These are phyloP conservation scores for Rhyzopertha dominica DNA, from an alignment of 1,140 invertebrate species.

Conservation along the genomic window DNA sequence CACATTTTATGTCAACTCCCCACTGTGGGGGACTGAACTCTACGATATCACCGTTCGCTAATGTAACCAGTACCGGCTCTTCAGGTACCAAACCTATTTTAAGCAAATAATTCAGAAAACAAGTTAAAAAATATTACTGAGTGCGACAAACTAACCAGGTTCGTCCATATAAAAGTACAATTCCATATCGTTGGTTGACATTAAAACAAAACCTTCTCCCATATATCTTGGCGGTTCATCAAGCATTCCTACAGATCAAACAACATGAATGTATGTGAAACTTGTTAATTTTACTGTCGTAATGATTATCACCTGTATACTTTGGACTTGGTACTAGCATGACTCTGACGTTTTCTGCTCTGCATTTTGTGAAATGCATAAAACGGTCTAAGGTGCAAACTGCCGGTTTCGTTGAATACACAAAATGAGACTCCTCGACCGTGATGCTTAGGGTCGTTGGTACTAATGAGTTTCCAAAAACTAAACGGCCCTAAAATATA, in stretches of 20 bases:
- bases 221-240: conserved; percentile 96
- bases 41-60: conserved; percentile 90
- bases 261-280: not conserved
- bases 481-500: conserved; percentile 76
- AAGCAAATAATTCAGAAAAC: conserved; percentile 9
- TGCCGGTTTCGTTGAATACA: conserved; percentile 93
- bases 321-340: conserved; percentile 91
- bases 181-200: conserved; percentile 92
- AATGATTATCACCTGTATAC: conserved; percentile 60
- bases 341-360: conserved; percentile 83
- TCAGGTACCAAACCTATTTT: conserved; percentile 72
- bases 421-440: conserved; percentile 91
- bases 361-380: conserved; percentile 94
- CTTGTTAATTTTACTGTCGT: not conserved
- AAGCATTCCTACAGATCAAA: conserved; percentile 55
- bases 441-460: conserved; percentile 90
- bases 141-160: conserved; percentile 53
- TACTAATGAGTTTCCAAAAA: conserved; percentile 94
- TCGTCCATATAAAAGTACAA: conserved; percentile 97
- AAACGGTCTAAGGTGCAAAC: conserved; percentile 89
- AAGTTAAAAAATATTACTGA: not conserved
- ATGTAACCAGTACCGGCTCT: conserved; percentile 80
- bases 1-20: conserved; percentile 94
- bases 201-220: conserved; percentile 96
- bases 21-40: conserved; percentile 88